Evolutionary conservation across 2,113 vertebrate genomes (phyloP).

Genomic region (Sceloporus tristichus): DNA sequence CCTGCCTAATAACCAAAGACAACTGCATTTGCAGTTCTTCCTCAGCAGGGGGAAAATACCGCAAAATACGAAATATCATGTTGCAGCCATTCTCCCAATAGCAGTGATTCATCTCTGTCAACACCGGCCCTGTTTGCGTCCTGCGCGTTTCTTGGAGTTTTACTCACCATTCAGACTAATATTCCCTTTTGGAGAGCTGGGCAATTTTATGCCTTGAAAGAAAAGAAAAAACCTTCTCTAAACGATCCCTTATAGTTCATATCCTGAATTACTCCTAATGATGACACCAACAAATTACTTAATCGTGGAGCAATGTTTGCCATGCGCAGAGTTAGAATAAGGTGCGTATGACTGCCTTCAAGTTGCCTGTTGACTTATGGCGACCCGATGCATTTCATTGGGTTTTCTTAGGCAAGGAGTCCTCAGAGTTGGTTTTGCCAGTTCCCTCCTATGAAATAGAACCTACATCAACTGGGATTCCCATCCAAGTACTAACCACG

Average conservation of each 20-base stretch:
- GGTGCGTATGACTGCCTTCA: no score
- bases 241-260: neutral
- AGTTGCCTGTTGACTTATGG: no score
- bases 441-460: no score
- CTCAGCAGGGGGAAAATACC: neutral
- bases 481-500: no score
- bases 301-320: no score
- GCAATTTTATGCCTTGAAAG: neutral
- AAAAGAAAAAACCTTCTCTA: neutral
- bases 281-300: neutral
- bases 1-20: neutral
- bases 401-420: no score
- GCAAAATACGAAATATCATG: neutral
- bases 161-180: conserved; percentile 13
- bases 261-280: rapidly evolving
- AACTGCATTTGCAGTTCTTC: neutral
- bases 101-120: neutral
- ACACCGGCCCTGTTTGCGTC: rapidly evolving
- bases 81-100: neutral
- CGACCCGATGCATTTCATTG: no score
- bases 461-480: no score
- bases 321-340: no score
- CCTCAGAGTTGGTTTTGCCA: no score
- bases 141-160: rapidly evolving
- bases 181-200: neutral